Base-by-base conservation (phyloP, 2,888 invertebrate species). In the Scotopteryx bipunctaria region DNA sequence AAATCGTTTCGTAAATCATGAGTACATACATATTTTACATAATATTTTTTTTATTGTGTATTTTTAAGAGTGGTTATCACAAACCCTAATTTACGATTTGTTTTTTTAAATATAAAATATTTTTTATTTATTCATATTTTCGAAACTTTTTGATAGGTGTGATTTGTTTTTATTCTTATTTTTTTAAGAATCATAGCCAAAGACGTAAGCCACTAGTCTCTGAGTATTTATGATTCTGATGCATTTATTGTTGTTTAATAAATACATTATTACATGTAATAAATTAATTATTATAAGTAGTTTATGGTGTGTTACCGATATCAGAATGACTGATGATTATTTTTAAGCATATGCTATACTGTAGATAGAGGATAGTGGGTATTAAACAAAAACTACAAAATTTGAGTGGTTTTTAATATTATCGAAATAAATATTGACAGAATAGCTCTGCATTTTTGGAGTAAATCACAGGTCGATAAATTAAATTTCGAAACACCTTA, bases 191-290 rank as follows among this genome's bases (percentile, higher is more conserved):
- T 76, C 80, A 72, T 82, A 81, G 80, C 89, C 88, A 89, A 89
- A 89, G 89, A 87, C 76, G 66, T 78, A 69, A 70, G 75, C 73
- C 66, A 72, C 88, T 89, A 89, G 88, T 89, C 88, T 84, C 67
- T 69, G 70, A 76, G 69, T 81, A 79, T 82, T 79, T 80, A 79
- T 81, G 71, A 67, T 73, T 56, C 59, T 52, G 38, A 55, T 67
- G 83, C 82, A 81, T 85, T 61, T 61, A 61, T 81, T 81, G 78
- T 66, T 67, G 69, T 71, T 60, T 55, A 43, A 53, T 37, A 25
- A 42, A 37, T 55, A 61, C 52, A 51, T 42, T 52, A 33, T 64
- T 55, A 51, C 68, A 64, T 64, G 64, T 76, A 71, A 69, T 61
- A 36, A 19, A 14, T 14, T 31, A 9, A n/a, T 29, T 48, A 11